Conservation (phyloP, 2,888 invertebrate species). For the Vanessa cardui region DNA sequence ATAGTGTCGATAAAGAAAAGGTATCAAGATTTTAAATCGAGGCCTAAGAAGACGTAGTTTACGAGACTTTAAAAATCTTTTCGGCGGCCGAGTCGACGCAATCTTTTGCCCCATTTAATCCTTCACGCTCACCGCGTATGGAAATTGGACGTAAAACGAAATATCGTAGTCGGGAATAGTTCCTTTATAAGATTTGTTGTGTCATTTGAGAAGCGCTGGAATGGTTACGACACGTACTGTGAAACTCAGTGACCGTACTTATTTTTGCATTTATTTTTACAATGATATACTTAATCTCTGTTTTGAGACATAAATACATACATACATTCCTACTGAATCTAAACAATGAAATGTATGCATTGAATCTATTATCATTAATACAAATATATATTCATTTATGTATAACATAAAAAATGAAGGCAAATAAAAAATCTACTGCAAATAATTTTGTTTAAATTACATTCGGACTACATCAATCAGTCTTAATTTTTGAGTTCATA, state of each 20-base stretch:
- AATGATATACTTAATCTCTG: not conserved
- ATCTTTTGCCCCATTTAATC: conserved; percentile 80
- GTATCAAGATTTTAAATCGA: conserved; percentile 32
- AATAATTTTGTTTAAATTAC: too few species aligned
- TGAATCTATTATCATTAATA: too few species aligned
- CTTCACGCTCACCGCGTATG: conserved; percentile 80
- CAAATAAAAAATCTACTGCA: too few species aligned
- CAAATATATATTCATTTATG: too few species aligned
- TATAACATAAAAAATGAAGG: too few species aligned
- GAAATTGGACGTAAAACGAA: conserved; percentile 81
- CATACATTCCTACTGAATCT: too few species aligned
- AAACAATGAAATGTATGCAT: too few species aligned
- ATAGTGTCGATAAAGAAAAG: conserved; percentile 13
- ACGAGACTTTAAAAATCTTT: conserved; percentile 65
- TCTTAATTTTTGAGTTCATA: too few species aligned
- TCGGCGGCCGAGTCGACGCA: conserved; percentile 70
- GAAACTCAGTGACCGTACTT: conserved; percentile 39
- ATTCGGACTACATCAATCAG: too few species aligned
- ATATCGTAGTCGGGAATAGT: conserved; percentile 74
- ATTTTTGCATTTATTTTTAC: conserved; percentile 39
- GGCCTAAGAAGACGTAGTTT: conserved; percentile 46
- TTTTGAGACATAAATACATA: not conserved
- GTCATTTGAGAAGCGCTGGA: conserved; percentile 42
- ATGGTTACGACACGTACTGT: conserved; percentile 31
- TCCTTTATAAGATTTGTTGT: conserved; percentile 66